Evolutionary conservation across 2,888 invertebrate genomes (phyloP).

Genomic region (Lasioglossum vierecki): DNA sequence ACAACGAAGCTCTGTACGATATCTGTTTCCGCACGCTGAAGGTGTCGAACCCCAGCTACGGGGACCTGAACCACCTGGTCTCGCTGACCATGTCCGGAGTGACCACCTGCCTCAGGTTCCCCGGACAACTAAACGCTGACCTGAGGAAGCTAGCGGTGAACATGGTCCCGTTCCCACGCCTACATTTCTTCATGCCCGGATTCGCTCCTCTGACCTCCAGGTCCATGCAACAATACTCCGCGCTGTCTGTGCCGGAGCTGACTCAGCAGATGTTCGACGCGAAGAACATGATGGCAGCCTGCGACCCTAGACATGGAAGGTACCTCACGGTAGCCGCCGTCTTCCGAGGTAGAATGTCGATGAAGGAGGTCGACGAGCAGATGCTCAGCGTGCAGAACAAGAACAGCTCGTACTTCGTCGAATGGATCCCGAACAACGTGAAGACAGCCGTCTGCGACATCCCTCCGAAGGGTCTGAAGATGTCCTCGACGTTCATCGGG

Average conservation of each 20-base stretch:
- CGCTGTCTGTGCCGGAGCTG: constrained; percentile 90
- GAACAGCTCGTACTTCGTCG: constrained; percentile 88
- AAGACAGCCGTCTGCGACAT: constrained; percentile 93
- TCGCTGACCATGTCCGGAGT: constrained; percentile 95
- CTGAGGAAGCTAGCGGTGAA: constrained; percentile 96
- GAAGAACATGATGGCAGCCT: constrained; percentile 93
- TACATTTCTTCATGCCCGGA: constrained; percentile 96
- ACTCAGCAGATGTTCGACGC: constrained; percentile 93
- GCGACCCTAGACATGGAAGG: constrained; percentile 90
- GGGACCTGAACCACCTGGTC: constrained; percentile 96
- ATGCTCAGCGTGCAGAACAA: constrained; percentile 89
- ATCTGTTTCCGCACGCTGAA: constrained; percentile 97
- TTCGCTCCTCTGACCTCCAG: constrained; percentile 90
- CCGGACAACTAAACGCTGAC: constrained; percentile 97
- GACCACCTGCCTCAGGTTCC: constrained; percentile 93
- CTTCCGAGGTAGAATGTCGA: constrained; percentile 90
- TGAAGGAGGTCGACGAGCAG: constrained; percentile 91
- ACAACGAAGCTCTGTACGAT: constrained; percentile 96
- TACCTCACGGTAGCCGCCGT: constrained; percentile 91
- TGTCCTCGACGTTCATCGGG: constrained; percentile 96
- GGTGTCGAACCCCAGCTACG: constrained; percentile 95
- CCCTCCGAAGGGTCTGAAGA: constrained; percentile 91
- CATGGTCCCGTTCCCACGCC: constrained; percentile 97
- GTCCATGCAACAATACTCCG: constrained; percentile 90
- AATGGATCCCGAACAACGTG: constrained; percentile 93